Percentiles rank a stretch among this genome's conserved stretches.
These are phyloP conservation scores for Hololepta plana DNA, from an alignment of 2,888 invertebrate genomes.

Conservation along the genomic window DNA sequence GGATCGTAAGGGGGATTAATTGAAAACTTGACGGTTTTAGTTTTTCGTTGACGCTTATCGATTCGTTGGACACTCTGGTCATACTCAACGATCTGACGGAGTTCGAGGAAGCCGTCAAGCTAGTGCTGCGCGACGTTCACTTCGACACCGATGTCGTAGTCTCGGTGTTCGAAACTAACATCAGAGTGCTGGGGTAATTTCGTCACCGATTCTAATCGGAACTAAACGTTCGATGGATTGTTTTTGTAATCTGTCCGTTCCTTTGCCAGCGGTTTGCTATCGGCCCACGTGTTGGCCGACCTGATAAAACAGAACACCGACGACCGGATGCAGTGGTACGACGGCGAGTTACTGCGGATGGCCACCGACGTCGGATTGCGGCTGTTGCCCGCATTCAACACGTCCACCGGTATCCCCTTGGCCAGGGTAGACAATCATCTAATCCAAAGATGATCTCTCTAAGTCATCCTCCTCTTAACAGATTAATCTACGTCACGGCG, in stretches of 20 bases:
- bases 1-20: too few species aligned
- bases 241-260: too few species aligned
- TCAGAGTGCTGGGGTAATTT: constrained; percentile 82
- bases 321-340: constrained; percentile 67
- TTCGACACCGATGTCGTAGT: constrained; percentile 92
- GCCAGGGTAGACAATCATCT: constrained; percentile 64
- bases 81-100: constrained; percentile 83
- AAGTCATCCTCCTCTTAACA: constrained; percentile 19
- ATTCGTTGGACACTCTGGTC: constrained; percentile 83
- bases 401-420: constrained; percentile 92
- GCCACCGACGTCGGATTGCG: constrained; percentile 86
- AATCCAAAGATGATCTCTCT: neutral
- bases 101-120: constrained; percentile 79
- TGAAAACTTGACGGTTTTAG: too few species aligned
- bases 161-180: constrained; percentile 97
- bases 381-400: constrained; percentile 94
- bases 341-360: constrained; percentile 71
- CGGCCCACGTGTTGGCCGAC: constrained; percentile 79
- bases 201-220: too few species aligned
- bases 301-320: constrained; percentile 60
- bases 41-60: constrained; percentile 90
- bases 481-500: constrained; percentile 72
- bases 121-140: constrained; percentile 69
- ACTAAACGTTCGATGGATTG: too few species aligned
- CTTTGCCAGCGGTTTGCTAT: constrained; percentile 62